A percentile compares a stretch with the other conserved stretches of the same genome.
Evolutionary conservation across 2,888 invertebrate genomes (phyloP).

Genomic region (Pimpla rufipes): DNA sequence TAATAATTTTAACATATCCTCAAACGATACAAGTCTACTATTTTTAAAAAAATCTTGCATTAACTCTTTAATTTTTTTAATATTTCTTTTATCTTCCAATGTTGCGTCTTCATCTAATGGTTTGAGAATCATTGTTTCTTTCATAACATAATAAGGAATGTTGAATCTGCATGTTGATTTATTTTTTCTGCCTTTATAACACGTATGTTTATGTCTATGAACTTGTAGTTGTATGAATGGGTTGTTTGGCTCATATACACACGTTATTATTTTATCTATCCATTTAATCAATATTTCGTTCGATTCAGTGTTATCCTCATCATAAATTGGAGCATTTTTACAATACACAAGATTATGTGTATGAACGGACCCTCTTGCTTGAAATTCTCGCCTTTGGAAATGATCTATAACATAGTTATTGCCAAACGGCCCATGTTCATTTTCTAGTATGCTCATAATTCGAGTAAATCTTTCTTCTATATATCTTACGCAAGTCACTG

Average conservation of each 20-base stretch:
- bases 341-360: conserved; percentile 39
- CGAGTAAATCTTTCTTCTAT: conserved; percentile 25
- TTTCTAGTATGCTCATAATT: no score
- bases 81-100: background rate
- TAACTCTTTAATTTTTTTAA: background rate
- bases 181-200: conserved; percentile 37
- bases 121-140: background rate
- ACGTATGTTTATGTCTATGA: conserved; percentile 16
- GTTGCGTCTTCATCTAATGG: background rate
- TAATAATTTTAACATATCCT: background rate
- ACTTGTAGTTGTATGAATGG: conserved; percentile 73
- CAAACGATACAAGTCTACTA: background rate
- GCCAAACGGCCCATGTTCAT: no score
- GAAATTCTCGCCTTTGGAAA: no score
- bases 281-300: background rate
- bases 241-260: conserved; percentile 83
- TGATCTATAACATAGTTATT: no score
- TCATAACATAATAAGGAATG: conserved; percentile 6
- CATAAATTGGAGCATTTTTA: conserved; percentile 38
- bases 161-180: conserved; percentile 11
- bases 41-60: conserved; percentile 13
- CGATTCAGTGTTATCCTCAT: background rate
- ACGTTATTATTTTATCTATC: conserved; percentile 18
- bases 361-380: conserved; percentile 45
- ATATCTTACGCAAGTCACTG: conserved; percentile 49